Evolutionary conservation across 2,888 invertebrate genomes (phyloP), one percentile per base, ranked within the genome.

Genomic region (Drosophila setosimentum): DNA sequence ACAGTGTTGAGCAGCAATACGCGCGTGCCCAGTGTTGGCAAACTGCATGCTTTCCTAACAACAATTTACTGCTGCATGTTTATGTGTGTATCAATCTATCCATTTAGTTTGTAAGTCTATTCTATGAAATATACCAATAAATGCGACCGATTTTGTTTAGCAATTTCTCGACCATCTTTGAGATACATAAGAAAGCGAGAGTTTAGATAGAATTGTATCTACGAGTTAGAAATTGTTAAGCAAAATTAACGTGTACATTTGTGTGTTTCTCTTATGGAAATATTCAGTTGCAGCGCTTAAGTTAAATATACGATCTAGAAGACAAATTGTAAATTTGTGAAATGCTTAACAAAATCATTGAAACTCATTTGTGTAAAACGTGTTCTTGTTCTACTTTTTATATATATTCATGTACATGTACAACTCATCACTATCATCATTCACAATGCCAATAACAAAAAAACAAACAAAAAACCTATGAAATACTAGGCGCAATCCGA

Each of bases 401-500:
- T 50, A 40, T 64, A n/a, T 57, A 73, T 68, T 87, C 67, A 76
- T 49, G 57, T 45, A 45, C 45, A 45, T 45, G 45, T 61, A 21
- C 27, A 21, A 37, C 68, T 54, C 87, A 83, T 80, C 62, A 57
- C 32, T 53, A 32, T 10, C 62, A 73, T 67, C 57, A 53, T 33
- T 67, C 60, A 58, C 67, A 76, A 69, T 60, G 65, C 57, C 24
- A 27, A 71, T 51, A n/a, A 27, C 33, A 79, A 27, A 24, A 79
- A 27, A 42, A 64, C 59, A 76, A 60, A 57, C 27, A 77, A 84
- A 80, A 85, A 82, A 77, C 81, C 83, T 89, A 84, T 82, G 82
- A 86, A 83, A 91, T 78, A 90, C 90, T 95, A 99, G 96, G 99
- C 99, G 42, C 99, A 99, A 95, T 99, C 99, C 53, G 99, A 99